Base-by-base conservation (phyloP, 2,888 invertebrate species). In the Melikaiella ostensackeni region DNA sequence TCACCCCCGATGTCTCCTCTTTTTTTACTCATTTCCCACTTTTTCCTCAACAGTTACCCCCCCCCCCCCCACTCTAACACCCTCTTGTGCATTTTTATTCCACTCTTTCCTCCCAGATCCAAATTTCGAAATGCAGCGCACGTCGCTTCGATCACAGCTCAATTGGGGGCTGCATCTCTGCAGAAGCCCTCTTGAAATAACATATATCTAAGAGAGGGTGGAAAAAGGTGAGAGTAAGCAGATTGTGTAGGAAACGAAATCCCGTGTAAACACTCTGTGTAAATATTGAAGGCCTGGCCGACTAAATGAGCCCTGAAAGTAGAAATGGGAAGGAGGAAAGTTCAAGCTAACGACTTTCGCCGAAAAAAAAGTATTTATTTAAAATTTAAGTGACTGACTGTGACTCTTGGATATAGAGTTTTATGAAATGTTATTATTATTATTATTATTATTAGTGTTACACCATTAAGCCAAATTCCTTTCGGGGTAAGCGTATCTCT, bases 211-310 rank as follows among this genome's bases (percentile, higher is more conserved):
- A 64, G 46, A 46, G 16, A 19, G 42, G 35, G 46, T 50, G 66
- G 24, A 46, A 70, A 70, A 27, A 30, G 24, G 66, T 24, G 50
- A 70, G 30, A 46, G 70, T 50, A 66, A 66, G 42, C 66, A 70
- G 50, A 50, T 46, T 70, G 42, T 70, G 42, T 70, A 30, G 27
- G 13, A 46, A 27, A n/a, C 19, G 13, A n/a, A 70, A 70, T 70
- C 46, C 11, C 24, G 50, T 30, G 50, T 30, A 46, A 70, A 70
- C 50, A 50, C n/a, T 30, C 27, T 50, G 70, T 30, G 70, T n/a
- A 27, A 70, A 70, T 46, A 30, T 50, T 30, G 30, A 11, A 16
- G 46, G 46, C 42, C 21, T 46, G 24, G 27, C 27, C 19, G 30
- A 46, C 46, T 38, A 46, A 46, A 63, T 35, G 62, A 63, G 19